phyloP scores from a whole-genome alignment of 37 sponge, comb jelly and placozoan species.

The Petrosia ficiformis region DNA sequence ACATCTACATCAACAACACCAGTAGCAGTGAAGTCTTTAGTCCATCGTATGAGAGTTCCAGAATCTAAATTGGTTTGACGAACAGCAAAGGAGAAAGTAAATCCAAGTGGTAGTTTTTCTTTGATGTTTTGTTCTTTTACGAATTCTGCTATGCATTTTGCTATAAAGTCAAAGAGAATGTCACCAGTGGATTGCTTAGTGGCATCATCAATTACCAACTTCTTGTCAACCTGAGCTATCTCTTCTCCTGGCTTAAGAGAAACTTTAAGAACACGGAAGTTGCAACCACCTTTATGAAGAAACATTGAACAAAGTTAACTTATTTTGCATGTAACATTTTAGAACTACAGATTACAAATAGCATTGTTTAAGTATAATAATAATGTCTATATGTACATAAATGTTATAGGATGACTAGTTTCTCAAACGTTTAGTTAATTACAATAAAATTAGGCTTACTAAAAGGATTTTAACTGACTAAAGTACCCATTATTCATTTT shows the following conservation, averaged over 20 bases:
- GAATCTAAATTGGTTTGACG: constrained; percentile 77
- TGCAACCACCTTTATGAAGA: constrained; percentile 90
- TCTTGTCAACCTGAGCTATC: constrained; percentile 19
- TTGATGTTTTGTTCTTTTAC: constrained; percentile 60
- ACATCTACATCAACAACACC: constrained; percentile 86
- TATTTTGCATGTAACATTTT: too few relatives aligned
- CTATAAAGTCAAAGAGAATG: constrained; percentile 89
- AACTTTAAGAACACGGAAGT: constrained; percentile 88
- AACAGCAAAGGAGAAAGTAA: constrained; percentile 99
- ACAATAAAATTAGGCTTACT: too few relatives aligned
- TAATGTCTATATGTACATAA: too few relatives aligned
- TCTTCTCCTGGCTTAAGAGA: constrained; percentile 16
- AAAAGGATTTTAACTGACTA: too few relatives aligned
- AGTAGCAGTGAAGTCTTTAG: constrained; percentile 82
- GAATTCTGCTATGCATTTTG: constrained; percentile 64
- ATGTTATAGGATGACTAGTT: too few relatives aligned
- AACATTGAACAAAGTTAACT: too few relatives aligned
- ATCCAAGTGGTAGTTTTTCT: constrained; percentile 85
- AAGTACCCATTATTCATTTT: too few relatives aligned
- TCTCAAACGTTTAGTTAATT: too few relatives aligned
- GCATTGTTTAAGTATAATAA: too few relatives aligned
- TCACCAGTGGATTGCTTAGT: constrained; percentile 70
- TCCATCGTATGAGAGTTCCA: constrained; percentile 81
- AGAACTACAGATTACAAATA: too few relatives aligned
- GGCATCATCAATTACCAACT: constrained; percentile 42